Evolutionary conservation across 2,797 vertebrate species (phyloP).

Genomic region (Naso thynnoides): DNA sequence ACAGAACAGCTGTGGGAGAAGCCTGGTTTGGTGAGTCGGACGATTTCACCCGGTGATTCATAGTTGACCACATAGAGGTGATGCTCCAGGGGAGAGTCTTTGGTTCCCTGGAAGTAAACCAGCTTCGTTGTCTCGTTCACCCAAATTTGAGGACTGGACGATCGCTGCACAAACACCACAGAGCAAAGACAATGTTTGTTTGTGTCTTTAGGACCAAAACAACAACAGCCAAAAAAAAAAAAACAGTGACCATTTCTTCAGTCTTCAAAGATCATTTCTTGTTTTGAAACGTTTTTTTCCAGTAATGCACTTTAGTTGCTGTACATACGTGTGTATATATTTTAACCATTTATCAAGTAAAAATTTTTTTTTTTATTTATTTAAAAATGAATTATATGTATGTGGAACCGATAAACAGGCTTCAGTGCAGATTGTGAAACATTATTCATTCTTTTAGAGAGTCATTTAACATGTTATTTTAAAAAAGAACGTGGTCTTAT

Average conservation of each 20-base stretch:
- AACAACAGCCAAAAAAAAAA: too few relatives aligned
- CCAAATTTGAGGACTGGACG: conserved; percentile 87
- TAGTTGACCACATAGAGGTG: conserved; percentile 94
- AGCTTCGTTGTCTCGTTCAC: conserved; percentile 89
- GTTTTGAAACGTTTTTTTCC: not conserved
- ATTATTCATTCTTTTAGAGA: too few relatives aligned
- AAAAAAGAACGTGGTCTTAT: too few relatives aligned
- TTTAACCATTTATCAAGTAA: not conserved
- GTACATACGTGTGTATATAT: too few relatives aligned
- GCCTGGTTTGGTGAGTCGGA: conserved; percentile 89
- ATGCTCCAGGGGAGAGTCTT: conserved; percentile 93
- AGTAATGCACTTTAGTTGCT: not conserved
- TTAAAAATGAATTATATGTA: not conserved
- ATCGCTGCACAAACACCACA: conserved; percentile 58
- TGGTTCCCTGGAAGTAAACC: conserved; percentile 93
- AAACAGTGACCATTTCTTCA: too few relatives aligned
- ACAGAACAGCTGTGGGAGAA: conserved; percentile 93
- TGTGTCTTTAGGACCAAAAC: not conserved
- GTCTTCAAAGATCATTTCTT: not conserved
- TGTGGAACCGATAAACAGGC: too few relatives aligned
- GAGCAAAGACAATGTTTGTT: not conserved
- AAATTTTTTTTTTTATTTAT: not conserved
- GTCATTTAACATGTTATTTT: too few relatives aligned
- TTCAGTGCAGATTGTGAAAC: too few relatives aligned
- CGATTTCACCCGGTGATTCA: conserved; percentile 84